These are phyloP conservation scores for Microtus oregoni DNA, from an alignment of 2,113 vertebrate genomes.

Conservation along the genomic window DNA sequence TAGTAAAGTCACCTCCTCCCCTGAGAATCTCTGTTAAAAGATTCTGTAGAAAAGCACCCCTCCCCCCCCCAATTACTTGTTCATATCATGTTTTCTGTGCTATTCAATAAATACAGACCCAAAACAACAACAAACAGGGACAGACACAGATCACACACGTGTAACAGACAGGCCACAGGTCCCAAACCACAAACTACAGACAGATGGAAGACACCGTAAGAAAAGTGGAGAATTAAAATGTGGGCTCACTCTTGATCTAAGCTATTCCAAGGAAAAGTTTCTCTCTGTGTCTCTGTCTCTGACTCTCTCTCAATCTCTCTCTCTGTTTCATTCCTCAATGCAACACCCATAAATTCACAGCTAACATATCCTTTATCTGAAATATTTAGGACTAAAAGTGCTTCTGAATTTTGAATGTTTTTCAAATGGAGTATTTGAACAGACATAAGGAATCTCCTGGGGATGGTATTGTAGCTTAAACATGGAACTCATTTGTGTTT, in stretches of 20 bases:
- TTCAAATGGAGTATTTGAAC: neutral
- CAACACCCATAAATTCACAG: neutral
- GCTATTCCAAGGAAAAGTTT: neutral
- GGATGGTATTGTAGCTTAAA: neutral
- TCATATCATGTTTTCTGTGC: neutral
- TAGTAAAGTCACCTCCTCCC: neutral
- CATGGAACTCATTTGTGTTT: neutral
- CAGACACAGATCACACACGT: neutral
- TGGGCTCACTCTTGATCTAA: neutral
- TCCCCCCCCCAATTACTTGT: fast-evolving
- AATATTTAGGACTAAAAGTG: neutral
- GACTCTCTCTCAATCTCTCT: too few species aligned
- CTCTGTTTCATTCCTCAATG: neutral
- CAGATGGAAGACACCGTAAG: neutral
- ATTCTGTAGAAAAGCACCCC: neutral
- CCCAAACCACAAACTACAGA: neutral
- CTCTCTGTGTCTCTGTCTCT: neutral
- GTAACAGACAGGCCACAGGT: neutral
- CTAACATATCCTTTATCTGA: neutral
- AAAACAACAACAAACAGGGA: neutral
- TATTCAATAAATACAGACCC: neutral
- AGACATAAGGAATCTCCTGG: neutral
- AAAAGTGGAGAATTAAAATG: neutral
- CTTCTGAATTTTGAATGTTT: neutral
- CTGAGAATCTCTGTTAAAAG: neutral